Evolutionary conservation across 1,140 invertebrate species (phyloP).

Genomic region (Schlechtendalia chinensis): DNA sequence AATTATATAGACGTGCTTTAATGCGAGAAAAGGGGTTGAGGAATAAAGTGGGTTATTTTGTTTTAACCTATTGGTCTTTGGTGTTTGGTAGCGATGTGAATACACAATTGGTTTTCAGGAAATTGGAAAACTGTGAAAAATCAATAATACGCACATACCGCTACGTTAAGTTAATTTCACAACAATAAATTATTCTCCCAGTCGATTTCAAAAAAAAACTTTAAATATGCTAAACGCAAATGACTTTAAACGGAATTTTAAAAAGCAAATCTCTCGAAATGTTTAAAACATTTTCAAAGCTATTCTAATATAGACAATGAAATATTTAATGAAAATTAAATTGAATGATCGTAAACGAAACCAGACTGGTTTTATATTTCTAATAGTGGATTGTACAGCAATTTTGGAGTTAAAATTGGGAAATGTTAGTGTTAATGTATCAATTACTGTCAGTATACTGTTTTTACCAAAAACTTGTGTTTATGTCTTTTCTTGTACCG

Average conservation of each 20-base stretch:
- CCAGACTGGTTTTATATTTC: too few relatives aligned
- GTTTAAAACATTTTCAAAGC: not conserved
- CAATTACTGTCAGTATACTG: too few relatives aligned
- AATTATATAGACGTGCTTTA: too few relatives aligned
- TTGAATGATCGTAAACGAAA: not conserved
- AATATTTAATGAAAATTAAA: not conserved
- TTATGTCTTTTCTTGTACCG: too few relatives aligned
- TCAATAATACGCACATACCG: not conserved
- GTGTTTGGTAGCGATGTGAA: not conserved
- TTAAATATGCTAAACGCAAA: slow-evolving; percentile 6
- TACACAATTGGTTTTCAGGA: not conserved
- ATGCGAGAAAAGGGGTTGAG: too few relatives aligned
- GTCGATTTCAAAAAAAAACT: not conserved
- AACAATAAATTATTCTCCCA: not conserved
- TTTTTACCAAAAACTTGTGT: too few relatives aligned
- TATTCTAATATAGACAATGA: not conserved
- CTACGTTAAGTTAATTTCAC: slow-evolving; percentile 13
- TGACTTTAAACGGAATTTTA: not conserved
- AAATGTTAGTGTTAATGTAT: too few relatives aligned
- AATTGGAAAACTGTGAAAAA: not conserved
- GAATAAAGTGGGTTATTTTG: not conserved
- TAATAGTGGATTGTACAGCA: too few relatives aligned
- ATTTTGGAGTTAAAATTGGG: too few relatives aligned
- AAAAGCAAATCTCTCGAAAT: slow-evolving; percentile 20
- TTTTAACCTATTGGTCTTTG: not conserved